Conservation (phyloP, 2,797 vertebrate genomes). For the Sitta carolinensis region DNA sequence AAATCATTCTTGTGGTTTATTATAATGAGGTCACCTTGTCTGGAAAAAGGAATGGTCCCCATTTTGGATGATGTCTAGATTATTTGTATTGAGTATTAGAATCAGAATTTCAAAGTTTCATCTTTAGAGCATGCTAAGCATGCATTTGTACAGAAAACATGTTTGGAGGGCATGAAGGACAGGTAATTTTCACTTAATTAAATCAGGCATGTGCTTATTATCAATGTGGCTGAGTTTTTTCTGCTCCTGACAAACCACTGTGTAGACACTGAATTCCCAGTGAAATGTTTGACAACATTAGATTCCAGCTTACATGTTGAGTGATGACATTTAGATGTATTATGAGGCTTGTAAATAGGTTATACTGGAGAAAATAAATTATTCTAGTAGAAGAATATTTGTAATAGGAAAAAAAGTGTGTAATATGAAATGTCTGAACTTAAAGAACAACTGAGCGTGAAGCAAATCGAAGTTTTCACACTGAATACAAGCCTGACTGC, state of each 20-base stretch:
- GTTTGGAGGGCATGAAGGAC: background rate
- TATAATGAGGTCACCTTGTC: background rate
- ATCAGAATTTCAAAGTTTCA: background rate
- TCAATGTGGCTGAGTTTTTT: background rate
- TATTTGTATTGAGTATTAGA: background rate
- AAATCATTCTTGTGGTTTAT: background rate
- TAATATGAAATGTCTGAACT: background rate
- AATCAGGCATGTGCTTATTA: background rate
- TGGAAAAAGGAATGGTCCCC: background rate
- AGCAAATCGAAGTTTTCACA: background rate
- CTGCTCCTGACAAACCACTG: background rate
- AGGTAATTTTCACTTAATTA: background rate
- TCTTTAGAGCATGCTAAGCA: background rate
- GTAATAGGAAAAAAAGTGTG: background rate
- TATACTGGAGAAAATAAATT: background rate
- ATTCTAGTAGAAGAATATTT: background rate
- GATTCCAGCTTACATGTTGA: background rate
- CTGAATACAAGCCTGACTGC: background rate
- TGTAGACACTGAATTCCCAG: background rate
- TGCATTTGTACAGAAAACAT: background rate
- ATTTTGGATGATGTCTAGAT: background rate
- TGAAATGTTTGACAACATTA: background rate
- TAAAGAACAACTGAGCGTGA: background rate
- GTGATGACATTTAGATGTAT: background rate
- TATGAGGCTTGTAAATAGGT: background rate